phyloP scores from a whole-genome alignment of 2,888 invertebrate species.

The Caenorhabditis imperialis region DNA sequence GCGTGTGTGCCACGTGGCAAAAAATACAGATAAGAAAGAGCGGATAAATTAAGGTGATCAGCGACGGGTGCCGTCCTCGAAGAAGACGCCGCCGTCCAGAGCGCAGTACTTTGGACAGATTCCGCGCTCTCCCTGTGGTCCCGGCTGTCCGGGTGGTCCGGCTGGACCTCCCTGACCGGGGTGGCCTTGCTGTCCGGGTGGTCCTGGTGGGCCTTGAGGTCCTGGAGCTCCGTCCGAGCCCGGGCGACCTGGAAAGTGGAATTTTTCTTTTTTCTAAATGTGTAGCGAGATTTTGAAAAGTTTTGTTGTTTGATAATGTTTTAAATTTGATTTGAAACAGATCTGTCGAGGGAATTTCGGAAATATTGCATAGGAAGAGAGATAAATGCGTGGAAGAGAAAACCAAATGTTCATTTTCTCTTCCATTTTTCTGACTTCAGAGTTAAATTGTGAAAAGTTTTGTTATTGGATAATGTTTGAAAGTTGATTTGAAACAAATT shows the following conservation, averaged over 20 bases:
- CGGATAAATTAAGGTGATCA: constrained; percentile 37
- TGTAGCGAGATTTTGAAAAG: too few relatives aligned
- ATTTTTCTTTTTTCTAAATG: too few relatives aligned
- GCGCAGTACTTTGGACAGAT: constrained; percentile 73
- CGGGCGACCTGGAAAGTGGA: constrained; percentile 59
- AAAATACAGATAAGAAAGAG: constrained; percentile 3
- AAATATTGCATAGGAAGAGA: too few relatives aligned
- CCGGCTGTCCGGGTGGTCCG: constrained; percentile 71
- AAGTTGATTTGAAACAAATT: too few relatives aligned
- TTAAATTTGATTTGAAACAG: too few relatives aligned
- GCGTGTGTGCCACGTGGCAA: neutral
- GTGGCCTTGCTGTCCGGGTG: constrained; percentile 70
- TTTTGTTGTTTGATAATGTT: too few relatives aligned
- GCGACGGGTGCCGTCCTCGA: constrained; percentile 74
- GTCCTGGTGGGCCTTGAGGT: constrained; percentile 70
- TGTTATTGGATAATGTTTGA: too few relatives aligned
- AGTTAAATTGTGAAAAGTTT: too few relatives aligned
- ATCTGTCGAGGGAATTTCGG: too few relatives aligned
- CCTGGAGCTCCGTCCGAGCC: constrained; percentile 70
- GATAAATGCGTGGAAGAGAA: too few relatives aligned
- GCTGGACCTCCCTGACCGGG: constrained; percentile 66
- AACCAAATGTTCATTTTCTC: too few relatives aligned
- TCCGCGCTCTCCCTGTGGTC: constrained; percentile 71
- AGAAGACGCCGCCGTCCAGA: constrained; percentile 75
- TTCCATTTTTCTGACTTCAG: too few relatives aligned